phyloP scores from a whole-genome alignment of 2,113 vertebrate species.

The Emydura subglobosa region DNA sequence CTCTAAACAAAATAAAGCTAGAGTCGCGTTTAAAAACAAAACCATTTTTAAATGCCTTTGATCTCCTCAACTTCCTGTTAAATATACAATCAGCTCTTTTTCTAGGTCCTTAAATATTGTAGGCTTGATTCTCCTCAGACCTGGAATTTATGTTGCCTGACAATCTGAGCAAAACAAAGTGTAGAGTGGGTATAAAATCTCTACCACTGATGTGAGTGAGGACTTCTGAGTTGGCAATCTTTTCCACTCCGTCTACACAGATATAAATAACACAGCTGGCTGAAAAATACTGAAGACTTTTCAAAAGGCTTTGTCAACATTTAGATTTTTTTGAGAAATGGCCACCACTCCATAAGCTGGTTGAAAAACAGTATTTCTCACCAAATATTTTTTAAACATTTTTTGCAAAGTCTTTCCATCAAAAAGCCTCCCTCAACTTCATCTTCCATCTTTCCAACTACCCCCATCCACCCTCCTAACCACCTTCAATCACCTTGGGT shows the following conservation, averaged over 20 bases:
- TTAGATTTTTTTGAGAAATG: too few relatives aligned
- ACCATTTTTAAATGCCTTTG: conserved; percentile 57
- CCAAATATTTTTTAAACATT: not conserved
- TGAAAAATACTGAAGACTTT: not conserved
- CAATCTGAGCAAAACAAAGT: conserved; percentile 22
- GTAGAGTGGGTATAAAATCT: not conserved
- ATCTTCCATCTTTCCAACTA: not conserved
- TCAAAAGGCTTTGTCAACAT: not conserved
- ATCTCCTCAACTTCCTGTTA: conserved; percentile 71
- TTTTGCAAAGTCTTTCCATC: not conserved
- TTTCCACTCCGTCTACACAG: not conserved
- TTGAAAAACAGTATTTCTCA: not conserved
- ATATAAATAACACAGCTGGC: not conserved
- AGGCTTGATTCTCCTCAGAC: conserved; percentile 27
- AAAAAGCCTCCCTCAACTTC: not conserved
- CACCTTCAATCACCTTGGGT: not conserved
- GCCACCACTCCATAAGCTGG: not conserved
- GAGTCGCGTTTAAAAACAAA: conserved; percentile 71
- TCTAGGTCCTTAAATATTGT: conserved; percentile 38
- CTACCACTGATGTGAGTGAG: not conserved
- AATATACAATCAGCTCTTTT: conserved; percentile 37
- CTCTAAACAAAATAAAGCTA: conserved; percentile 71
- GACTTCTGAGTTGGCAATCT: not conserved
- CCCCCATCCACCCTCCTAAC: not conserved
- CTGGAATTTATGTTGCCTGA: conserved; percentile 33